Evolutionary conservation across 2,888 invertebrate genomes (phyloP), one percentile per base, ranked within the genome.

Genomic region (Sepioteuthis lessoniana): DNA sequence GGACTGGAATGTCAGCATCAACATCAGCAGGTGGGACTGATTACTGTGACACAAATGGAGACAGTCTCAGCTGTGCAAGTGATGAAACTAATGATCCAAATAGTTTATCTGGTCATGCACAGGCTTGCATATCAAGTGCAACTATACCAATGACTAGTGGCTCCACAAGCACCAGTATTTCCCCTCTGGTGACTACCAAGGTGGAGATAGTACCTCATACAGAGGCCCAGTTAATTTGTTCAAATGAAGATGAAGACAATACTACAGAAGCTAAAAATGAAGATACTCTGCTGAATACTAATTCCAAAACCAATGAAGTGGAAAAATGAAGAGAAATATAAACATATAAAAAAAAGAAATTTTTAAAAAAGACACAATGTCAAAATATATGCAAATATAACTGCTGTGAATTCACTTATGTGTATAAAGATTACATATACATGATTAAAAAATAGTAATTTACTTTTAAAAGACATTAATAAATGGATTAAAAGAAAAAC

Each of bases 41-140:
- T 10, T 93, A 93, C 35, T 28, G 35, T 93, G 93, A 93, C 55
- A 55, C 50, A n/a, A 93, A 93, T 38, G 93, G 93, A 50, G 93
- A 93, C 31, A 93, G 38, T 60, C 93, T 50, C 35, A 93, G 60
- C 37, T 60, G 93, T 60, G 28, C 60, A 0, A 93, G 93, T 93
- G 93, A 93, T 37, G 93, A 93, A 60, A 55, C 60, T 50, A 93
- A 55, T 37, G 93, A 60, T 35, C 31, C 60, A 37, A 93, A 92
- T 31, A 42, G 47, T 47, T n/a, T 47, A n/a, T 92, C 92, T 31
- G n/a, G 37, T 47, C 46, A 92, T 10, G 25, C 25, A 5, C 25
- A 21, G 1, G 25, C 55, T 55, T n/a, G 47, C 46, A 92, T 47
- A 47, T 42, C 92, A 37, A 92, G 19, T 92, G 31, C 46, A 10